phyloP scores from a whole-genome alignment of 2,888 invertebrate species.

The Leistus spinibarbis region DNA sequence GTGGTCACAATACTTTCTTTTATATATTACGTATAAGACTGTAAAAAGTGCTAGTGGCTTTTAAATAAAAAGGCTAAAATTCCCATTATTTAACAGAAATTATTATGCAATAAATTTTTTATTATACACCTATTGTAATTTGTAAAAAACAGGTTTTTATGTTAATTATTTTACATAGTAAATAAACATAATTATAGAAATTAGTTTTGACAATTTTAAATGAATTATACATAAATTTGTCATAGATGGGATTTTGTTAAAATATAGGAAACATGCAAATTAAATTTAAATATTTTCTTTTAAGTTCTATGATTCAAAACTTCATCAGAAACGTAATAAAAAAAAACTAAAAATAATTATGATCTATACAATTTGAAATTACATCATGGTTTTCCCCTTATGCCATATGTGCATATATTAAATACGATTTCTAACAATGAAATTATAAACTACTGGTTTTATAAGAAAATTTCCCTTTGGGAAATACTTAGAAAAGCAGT shows the following conservation, averaged over 20 bases:
- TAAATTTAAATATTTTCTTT: neutral
- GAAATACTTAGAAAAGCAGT: no score
- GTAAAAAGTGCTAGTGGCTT: no score
- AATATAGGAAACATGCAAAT: neutral
- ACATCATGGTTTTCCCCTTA: neutral
- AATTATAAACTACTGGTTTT: no score
- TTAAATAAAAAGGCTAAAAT: neutral
- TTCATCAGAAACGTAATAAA: no score
- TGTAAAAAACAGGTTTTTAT: neutral
- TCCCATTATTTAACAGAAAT: neutral
- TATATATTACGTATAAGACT: no score
- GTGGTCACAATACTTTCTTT: no score
- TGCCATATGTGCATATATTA: no score
- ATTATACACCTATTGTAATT: neutral
- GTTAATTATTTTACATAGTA: no score
- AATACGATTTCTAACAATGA: no score
- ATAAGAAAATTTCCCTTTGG: no score
- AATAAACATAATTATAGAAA: neutral
- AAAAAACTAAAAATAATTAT: neutral
- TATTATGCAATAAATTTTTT: neutral
- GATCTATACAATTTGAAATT: neutral
- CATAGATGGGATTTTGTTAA: neutral
- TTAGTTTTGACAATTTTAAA: neutral
- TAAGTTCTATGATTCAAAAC: no score
- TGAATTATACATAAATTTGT: neutral